Conservation (phyloP, 2,113 vertebrate genomes). For the Laticauda laticaudata region DNA sequence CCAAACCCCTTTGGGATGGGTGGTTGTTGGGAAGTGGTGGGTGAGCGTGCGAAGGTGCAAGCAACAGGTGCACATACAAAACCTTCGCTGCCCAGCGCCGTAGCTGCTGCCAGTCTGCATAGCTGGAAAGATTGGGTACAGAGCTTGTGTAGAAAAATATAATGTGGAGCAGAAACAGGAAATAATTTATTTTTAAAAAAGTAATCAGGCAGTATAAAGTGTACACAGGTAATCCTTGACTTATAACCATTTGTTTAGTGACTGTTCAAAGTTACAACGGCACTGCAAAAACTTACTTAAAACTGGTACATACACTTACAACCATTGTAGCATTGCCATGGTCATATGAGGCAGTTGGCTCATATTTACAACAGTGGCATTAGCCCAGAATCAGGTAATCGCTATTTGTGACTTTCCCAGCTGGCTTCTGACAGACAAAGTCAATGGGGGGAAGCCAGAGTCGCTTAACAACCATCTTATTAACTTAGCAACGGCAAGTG, state of each 20-base stretch:
- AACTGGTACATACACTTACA: not conserved
- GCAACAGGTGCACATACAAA: fast-evolving
- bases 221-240: not conserved
- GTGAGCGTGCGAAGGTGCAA: not conserved
- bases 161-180: not conserved
- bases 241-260: not conserved
- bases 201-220: not conserved
- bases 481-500: not conserved
- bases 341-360: not conserved
- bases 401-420: not conserved
- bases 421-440: not conserved
- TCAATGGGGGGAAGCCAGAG: not conserved
- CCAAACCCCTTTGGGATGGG: not conserved
- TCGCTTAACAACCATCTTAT: not conserved
- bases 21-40: not conserved
- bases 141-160: not conserved
- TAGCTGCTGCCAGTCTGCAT: not conserved
- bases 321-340: not conserved
- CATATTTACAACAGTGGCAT: not conserved
- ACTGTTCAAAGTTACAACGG: not conserved
- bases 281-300: not conserved
- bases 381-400: not conserved
- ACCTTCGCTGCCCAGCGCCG: no score
- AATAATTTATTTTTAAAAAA: not conserved
- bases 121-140: not conserved